These are phyloP conservation scores for Caenorhabditis sp. DNA, from an alignment of 2,888 invertebrate genomes.

Conservation along the genomic window DNA sequence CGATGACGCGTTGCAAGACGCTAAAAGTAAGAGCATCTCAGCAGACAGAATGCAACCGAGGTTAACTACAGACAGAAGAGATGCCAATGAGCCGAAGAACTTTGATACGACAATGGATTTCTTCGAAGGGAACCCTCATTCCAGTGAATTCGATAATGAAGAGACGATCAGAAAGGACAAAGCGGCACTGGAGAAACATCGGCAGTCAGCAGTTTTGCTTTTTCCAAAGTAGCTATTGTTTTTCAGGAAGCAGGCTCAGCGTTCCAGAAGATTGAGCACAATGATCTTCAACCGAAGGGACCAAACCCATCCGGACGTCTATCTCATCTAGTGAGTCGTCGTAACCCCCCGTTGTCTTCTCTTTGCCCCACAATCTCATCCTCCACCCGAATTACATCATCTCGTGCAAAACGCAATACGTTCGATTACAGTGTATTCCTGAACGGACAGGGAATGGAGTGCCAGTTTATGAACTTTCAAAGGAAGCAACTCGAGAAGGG, in stretches of 20 bases:
- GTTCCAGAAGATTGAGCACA: slow-evolving; percentile 63
- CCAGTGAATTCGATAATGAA: slow-evolving; percentile 64
- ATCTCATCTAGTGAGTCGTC: slow-evolving; percentile 71
- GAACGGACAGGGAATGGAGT: slow-evolving; percentile 75
- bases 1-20: slow-evolving; percentile 44
- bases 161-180: slow-evolving; percentile 62
- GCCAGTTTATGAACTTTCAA: slow-evolving; percentile 71
- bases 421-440: slow-evolving; percentile 68
- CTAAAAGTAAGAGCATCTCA: not conserved
- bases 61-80: slow-evolving; percentile 29
- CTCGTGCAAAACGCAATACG: slow-evolving; percentile 21
- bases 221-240: not conserved
- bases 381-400: slow-evolving; percentile 27
- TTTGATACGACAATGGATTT: slow-evolving; percentile 48
- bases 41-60: not conserved
- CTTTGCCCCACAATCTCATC: not conserved
- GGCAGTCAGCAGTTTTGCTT: slow-evolving; percentile 60
- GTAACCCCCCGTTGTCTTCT: not conserved
- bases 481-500: slow-evolving; percentile 73
- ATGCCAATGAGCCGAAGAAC: slow-evolving; percentile 13
- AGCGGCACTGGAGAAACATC: slow-evolving; percentile 63
- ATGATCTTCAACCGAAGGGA: slow-evolving; percentile 72
- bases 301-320: slow-evolving; percentile 73
- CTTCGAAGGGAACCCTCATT: slow-evolving; percentile 49
- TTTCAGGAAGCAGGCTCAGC: slow-evolving; percentile 52